Conservation (phyloP, 2,797 vertebrate genomes). For the Falco peregrinus region DNA sequence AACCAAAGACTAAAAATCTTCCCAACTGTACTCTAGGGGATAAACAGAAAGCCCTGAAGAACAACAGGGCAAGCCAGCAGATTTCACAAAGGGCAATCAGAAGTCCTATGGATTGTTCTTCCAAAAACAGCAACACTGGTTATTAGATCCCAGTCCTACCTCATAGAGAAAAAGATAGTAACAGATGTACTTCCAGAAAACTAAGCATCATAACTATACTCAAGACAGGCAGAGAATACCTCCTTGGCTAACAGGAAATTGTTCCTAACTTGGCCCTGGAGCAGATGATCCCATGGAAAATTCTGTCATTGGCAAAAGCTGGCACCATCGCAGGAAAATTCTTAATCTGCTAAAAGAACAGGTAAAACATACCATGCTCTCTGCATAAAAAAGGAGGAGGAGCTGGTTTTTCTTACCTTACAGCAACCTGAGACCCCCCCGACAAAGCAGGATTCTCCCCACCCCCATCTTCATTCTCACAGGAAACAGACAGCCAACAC, state of each 20-base stretch:
- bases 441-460: background rate
- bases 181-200: background rate
- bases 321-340: background rate
- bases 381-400: background rate
- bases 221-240: background rate
- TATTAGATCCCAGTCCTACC: background rate
- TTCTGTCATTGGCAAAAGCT: background rate
- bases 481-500: background rate
- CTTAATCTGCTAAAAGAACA: background rate
- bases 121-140: background rate
- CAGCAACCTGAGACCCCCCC: fast-evolving
- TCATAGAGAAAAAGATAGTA: fast-evolving
- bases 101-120: background rate
- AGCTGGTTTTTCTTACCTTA: background rate
- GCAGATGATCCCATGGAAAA: background rate
- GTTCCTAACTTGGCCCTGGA: background rate
- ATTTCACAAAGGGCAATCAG: background rate
- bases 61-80: background rate
- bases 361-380: background rate
- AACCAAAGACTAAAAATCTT: background rate
- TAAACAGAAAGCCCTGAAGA: background rate
- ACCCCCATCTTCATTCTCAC: background rate
- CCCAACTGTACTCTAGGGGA: background rate
- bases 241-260: background rate
- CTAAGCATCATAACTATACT: background rate